Conservation (phyloP, 92 coral and sea anemone species). For the Ricordea florida region DNA sequence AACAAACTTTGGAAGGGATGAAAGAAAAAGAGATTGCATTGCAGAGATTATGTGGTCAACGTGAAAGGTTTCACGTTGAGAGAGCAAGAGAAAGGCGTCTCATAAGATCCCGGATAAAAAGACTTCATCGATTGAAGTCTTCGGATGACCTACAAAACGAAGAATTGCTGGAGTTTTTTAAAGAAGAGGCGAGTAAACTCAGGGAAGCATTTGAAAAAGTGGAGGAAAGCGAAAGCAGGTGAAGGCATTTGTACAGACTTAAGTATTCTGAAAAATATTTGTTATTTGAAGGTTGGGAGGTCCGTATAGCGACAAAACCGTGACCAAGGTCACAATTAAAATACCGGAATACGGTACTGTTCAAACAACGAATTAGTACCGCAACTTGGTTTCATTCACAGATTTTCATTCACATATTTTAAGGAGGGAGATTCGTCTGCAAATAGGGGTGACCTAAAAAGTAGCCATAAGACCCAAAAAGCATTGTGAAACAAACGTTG, state of each 20-base stretch:
- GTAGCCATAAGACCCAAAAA: too few species aligned
- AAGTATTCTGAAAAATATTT: background rate
- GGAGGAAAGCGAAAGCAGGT: conserved; percentile 81
- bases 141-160: conserved; percentile 76
- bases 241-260: background rate
- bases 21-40: conserved; percentile 77
- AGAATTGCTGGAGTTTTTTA: conserved; percentile 73
- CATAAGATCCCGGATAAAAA: conserved; percentile 64
- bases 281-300: background rate
- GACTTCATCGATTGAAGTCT: conserved; percentile 62
- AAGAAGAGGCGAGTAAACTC: conserved; percentile 79
- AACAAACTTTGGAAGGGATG: conserved; percentile 66
- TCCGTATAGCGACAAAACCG: too few species aligned
- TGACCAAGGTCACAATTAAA: too few species aligned
- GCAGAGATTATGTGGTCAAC: conserved; percentile 60
- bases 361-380: too few species aligned
- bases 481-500: too few species aligned
- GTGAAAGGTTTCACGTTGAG: conserved; percentile 77
- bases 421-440: too few species aligned
- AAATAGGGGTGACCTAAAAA: too few species aligned
- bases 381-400: too few species aligned
- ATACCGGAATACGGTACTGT: too few species aligned
- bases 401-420: too few species aligned
- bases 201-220: conserved; percentile 84
- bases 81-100: conserved; percentile 72